Base-by-base conservation (phyloP, 2,888 invertebrate genomes). In the Drosophila limbata region DNA sequence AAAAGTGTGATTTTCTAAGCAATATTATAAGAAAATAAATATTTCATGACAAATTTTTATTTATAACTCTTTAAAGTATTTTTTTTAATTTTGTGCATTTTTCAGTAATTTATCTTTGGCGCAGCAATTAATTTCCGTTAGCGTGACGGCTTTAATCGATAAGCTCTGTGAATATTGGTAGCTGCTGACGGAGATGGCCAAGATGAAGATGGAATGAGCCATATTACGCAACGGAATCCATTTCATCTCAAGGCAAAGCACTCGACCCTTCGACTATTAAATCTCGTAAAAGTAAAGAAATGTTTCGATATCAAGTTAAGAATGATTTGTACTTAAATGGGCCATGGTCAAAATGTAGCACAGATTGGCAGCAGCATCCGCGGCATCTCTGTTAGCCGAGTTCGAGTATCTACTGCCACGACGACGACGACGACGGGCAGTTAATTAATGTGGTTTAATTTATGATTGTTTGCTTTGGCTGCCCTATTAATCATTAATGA, bases 361-460 rank as follows among this genome's bases (percentile, higher is more conserved):
- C n/a, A 44, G 73, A 73, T 69, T 60, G 69, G 59, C 44, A 60
- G 28, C 68, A 63, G 28, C 19, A 28, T 28, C 35, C 21, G 37
- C 13, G 15, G n/a, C 52, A 15, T 50, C 68, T 73, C 56, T 51
- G 40, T 57, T 37, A 28, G 15, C 28, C 28, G 6, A 25, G 40
- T 28, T 55, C 33, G 42, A 59, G 57, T 62, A 73, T 52, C 66
- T 60, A 60, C 59, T 69, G 57, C 47, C 5, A 25, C 19, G 19
- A 2, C 19, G 19, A 19, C 25, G 25, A 25, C 8, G 28, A 28
- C 28, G 64, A 67, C 64, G 69, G 67, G 44, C 73, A 80, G 81
- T 81, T 81, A 81, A 81, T 81, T 81, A 81, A 79, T 81, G 79
- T 72, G 81, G 72, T 73, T 81, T 77, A 81, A 81, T 81, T 81